Evolutionary conservation across 2,888 invertebrate species (phyloP), one percentile per base, ranked within the genome.

Genomic region (Brachycybe producta): DNA sequence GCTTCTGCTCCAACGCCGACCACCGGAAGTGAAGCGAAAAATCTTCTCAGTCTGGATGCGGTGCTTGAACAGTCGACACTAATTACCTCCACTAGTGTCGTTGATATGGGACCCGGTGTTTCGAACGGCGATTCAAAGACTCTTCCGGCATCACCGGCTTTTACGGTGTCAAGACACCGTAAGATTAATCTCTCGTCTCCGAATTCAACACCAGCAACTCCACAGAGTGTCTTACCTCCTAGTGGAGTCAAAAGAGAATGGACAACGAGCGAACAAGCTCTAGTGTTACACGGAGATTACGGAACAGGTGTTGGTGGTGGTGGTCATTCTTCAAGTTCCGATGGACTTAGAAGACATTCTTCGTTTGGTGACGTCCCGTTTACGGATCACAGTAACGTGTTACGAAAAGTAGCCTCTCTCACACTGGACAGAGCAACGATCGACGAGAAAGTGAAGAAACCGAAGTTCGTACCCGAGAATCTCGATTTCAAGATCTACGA

Each of bases 401-500:
- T 88, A 47, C 76, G 85, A 59, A 87, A 86, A 69, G 85, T 87
- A 38, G 84, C 85, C 42, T 84, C 84, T 46, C 75, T 87, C 57
- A 84, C 84, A 45, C 72, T 83, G 59, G 84, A 82, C 60, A 77
- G 79, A 61, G 75, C 77, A 61, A 75, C 76, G 1, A 62, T 74
- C 52, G 84, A 85, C 58, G 73, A 79, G 56, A 76, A 74, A 59
- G 72, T 79, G 28, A 68, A 73, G 34, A 78, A 78, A 58, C 82
- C 84, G 34, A 80, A 80, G 66, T 82, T 80, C 65, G 80, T 86
- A 52, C 84, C 85, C 2, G 84, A 85, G 65, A 88, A 86, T 69
- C 74, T 88, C 59, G 82, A 87, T 71, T 85, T 85, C 68, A 79
- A 81, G 62, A 75, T 84, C 55, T 84, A 83, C 67, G 85, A 90